Percentiles rank a stretch among this genome's conserved stretches.
Conservation (phyloP, 2,113 vertebrate species). For the rabbit (Oryctolagus cuniculus) region mOryCun1.1 NC_091452.1:11013501-11014000, state of each 20-base stretch:
- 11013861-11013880: constrained; percentile 7
- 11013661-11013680: neutral
- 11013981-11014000: neutral
- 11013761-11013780: neutral
- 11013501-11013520: too few relatives aligned
- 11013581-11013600: too few relatives aligned
- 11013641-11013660: too few relatives aligned
- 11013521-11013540: too few relatives aligned
- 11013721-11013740: neutral
- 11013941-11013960: neutral
- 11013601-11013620: too few relatives aligned
- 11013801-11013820: neutral
- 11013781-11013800: neutral
- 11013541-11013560: too few relatives aligned
- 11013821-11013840: neutral
- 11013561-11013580: too few relatives aligned
- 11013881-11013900: constrained; percentile 3
- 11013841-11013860: neutral
- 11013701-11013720: neutral
- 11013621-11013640: too few relatives aligned
- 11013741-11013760: neutral
- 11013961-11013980: neutral
- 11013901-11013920: neutral
- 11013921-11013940: neutral
- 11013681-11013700: neutral